A percentile compares a stretch with the other conserved stretches of the same genome.
Evolutionary conservation across 1,140 invertebrate genomes (phyloP).

Genomic region (Leptopilina boulardi): DNA sequence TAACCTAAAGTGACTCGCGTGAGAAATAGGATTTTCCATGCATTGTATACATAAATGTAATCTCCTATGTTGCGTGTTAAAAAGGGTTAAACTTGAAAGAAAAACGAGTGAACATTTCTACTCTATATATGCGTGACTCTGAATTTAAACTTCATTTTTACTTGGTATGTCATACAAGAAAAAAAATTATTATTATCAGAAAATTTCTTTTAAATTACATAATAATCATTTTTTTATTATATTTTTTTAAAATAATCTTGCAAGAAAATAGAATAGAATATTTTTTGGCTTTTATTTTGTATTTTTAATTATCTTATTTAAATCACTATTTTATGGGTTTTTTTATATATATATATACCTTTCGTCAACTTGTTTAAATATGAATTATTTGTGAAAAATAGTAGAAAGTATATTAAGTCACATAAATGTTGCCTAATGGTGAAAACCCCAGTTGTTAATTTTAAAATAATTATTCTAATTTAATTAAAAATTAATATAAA

Average conservation of each 20-base stretch:
- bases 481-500: neutral
- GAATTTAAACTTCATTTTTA: neutral
- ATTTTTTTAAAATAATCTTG: too few relatives aligned
- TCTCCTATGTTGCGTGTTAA: neutral
- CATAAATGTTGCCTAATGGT: slow-evolving; percentile 10
- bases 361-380: neutral
- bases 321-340: neutral
- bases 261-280: too few relatives aligned
- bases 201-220: too few relatives aligned
- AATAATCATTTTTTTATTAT: too few relatives aligned
- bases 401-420: neutral
- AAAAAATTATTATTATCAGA: too few relatives aligned
- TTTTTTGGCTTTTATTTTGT: too few relatives aligned
- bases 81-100: slow-evolving; percentile 1
- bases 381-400: neutral
- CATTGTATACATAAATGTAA: neutral
- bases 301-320: too few relatives aligned
- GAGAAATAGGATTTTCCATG: neutral
- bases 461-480: neutral
- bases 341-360: neutral
- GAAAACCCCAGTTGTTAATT: neutral
- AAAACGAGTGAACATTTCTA: neutral
- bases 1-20: slow-evolving; percentile 12
- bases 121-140: neutral
- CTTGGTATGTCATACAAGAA: too few relatives aligned